Base-by-base conservation (phyloP, 2,888 invertebrate species). In the Eupithecia subumbrata region DNA sequence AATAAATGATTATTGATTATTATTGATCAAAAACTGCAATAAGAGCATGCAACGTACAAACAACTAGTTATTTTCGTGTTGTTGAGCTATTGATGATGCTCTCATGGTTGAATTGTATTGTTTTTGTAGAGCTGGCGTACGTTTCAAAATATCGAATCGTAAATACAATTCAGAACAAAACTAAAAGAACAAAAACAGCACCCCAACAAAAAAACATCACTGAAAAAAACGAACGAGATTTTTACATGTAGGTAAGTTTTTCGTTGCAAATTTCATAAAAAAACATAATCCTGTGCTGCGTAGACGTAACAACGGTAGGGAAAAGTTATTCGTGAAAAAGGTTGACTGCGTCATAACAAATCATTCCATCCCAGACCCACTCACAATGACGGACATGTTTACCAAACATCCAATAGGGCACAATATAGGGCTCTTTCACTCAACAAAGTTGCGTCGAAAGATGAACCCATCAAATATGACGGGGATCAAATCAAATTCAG, bases 391-490 rank as follows among this genome's bases (percentile, higher is more conserved):
- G 80, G 77, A 81, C 84, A 83, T 87, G 85, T 89, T 89, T 88
- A 83, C 86, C 81, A 84, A 84, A 83, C 86, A 84, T 86, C 82
- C 75, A 82, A 81, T 79, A 68, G 68, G 16, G 43, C 43, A n/a
- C 43, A 37, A 37, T 60, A 60, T n/a, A 80, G 81, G 81, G 81
- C 83, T 84, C 83, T 85, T 82, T 83, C 77, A 82, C 82, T 82
- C 84, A 85, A 85, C 85, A 85, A 85, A 88, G 84, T 84, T 83
- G 85, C 84, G 83, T 80, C 81, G 76, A 80, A 81, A 81, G 84
- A 86, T 84, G 84, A 85, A 83, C 85, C 84, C 85, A 82, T 88
- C 86, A 85, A 86, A 84, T 84, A 82, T 81, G 85, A 85, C 84
- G 85, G 84, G 82, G 84, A 86, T 86, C 86, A 85, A 87, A 87